Evolutionary conservation across 1,140 invertebrate genomes (phyloP), one percentile per base, ranked within the genome.

Genomic region (Helicorthomorpha holstii): DNA sequence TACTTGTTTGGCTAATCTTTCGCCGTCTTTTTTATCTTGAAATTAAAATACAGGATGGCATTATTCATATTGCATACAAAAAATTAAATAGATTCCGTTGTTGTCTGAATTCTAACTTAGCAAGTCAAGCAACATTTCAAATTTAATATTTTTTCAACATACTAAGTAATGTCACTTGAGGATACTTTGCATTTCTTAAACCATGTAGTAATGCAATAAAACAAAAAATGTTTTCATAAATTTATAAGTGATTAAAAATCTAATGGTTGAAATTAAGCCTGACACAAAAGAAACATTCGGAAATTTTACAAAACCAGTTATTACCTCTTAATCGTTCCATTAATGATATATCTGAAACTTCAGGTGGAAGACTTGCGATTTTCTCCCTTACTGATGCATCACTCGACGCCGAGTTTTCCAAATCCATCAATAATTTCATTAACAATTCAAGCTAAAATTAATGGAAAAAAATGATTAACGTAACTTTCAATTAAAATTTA

Each of bases 371-470:
- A 46, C 83, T 88, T 0, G 92, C 88, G 58, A 97, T 96, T 62
- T 85, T 81, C 67, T 95, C 87, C 63, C 92, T 70, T 0, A 93
- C 84, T 25, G 76, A 76, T 50, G 90, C 92, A 75, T 97, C 92
- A 58, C 85, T 85, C 0, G 91, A 95, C 1, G 92, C 88, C 57
- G 89, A 87, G 59, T 85, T 88, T 70, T 96, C 92, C 57, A 96
- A 73, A 60, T 89, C 87, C 70, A 84, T 71, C 41, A 91, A 71
- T 27, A 64, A 56, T 54, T 68, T 65, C 3, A 71, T 65, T 3
- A 74, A 55, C 22, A 66, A 64, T 47, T 71, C 66, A 25, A 68
- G 56, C 60, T 70, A 57, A 55, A 66, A 64, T 47, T 71, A 65
- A 25, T 67, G 56, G 60, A 70, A 57, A 55, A 62, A 59, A 58